Evolutionary conservation across 2,113 vertebrate genomes (phyloP).

Genomic region (Cricetomys ansorgei): DNA sequence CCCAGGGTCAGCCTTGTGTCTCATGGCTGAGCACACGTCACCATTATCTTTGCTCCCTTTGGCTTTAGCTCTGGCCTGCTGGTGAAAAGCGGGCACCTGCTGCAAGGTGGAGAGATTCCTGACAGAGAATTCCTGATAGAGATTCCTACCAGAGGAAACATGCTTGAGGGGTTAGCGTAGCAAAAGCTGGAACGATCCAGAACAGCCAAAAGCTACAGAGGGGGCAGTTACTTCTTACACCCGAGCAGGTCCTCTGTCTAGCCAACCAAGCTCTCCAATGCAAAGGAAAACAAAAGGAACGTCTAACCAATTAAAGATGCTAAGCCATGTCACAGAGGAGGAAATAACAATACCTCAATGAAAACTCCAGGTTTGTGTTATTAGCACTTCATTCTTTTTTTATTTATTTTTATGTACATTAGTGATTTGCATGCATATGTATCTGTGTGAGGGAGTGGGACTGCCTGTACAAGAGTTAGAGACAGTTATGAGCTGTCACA

Average conservation of each 20-base stretch:
- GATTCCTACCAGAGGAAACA: not conserved
- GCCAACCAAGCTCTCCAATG: not conserved
- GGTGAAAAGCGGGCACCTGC: not conserved
- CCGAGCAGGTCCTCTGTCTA: not conserved
- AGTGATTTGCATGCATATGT: too few species aligned
- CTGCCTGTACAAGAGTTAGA: too few species aligned
- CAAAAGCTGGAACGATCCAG: not conserved
- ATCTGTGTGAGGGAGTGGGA: too few species aligned
- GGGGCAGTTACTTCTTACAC: not conserved
- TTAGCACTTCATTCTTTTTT: too few species aligned
- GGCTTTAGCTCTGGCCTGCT: not conserved
- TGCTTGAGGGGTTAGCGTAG: not conserved
- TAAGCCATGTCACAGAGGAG: not conserved
- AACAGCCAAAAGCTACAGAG: not conserved
- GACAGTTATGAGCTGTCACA: too few species aligned
- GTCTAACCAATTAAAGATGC: not conserved
- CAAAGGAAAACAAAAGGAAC: slow-evolving; percentile 52
- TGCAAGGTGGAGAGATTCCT: not conserved
- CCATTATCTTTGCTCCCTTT: not conserved
- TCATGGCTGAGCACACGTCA: not conserved
- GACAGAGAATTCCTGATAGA: not conserved
- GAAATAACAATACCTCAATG: not conserved
- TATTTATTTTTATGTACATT: too few species aligned
- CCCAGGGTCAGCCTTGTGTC: not conserved
- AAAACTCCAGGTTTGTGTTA: not conserved